Conservation (phyloP, 2,888 invertebrate species). For the Camponotus fellah region DNA sequence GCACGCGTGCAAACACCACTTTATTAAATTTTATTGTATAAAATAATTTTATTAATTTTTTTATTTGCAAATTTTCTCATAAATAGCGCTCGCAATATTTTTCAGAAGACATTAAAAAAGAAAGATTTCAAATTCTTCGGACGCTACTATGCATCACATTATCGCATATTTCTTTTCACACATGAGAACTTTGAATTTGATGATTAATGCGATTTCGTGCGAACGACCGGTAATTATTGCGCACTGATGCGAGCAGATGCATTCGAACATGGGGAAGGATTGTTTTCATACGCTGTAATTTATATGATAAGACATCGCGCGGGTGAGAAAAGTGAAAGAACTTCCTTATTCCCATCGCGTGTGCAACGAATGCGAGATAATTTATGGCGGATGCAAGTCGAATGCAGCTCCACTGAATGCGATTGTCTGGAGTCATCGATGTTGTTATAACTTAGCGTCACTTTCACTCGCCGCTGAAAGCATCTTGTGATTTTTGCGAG, state of each 20-base stretch:
- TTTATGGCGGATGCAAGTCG: slow-evolving; percentile 53
- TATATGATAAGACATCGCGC: slow-evolving; percentile 17
- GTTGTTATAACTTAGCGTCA: slow-evolving; percentile 2
- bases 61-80: neutral
- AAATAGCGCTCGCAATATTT: neutral
- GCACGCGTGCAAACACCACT: neutral
- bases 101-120: neutral
- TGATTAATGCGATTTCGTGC: slow-evolving; percentile 24
- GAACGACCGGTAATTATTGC: slow-evolving; percentile 15
- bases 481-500: neutral
- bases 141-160: neutral
- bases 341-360: slow-evolving; percentile 62
- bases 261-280: slow-evolving; percentile 19
- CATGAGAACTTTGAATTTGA: neutral
- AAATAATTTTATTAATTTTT: neutral
- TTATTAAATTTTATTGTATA: neutral
- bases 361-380: slow-evolving; percentile 34
- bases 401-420: neutral
- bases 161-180: neutral
- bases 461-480: slow-evolving; percentile 29
- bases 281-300: slow-evolving; percentile 32
- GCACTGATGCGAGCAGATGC: slow-evolving; percentile 13
- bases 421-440: slow-evolving; percentile 24
- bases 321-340: slow-evolving; percentile 71
- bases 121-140: neutral